Base-by-base conservation (phyloP, 2,797 vertebrate species). In the Crenuchus spilurus region DNA sequence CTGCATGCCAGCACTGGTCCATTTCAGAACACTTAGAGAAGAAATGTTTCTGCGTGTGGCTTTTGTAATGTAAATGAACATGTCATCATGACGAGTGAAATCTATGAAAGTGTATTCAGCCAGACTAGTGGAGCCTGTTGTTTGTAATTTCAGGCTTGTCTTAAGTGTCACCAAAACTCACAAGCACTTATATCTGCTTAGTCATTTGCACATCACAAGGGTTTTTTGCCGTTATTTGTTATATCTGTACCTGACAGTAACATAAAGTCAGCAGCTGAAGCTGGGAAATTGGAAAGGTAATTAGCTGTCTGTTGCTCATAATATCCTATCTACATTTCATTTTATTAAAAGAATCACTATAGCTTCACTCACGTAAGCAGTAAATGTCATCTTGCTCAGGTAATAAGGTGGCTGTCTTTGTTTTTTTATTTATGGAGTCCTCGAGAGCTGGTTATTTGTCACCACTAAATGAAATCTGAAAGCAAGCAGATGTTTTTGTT, bases 401-500 rank as follows among this genome's bases (percentile, higher is more conserved):
- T 41, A 39, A 42, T 24, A 39, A 64, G 41, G 24, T 8, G 16
- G 1, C 9, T 24, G 60, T 41, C 39, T n/a, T 41, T 42, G 13
- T 33, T 24, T 14, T 33, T 65, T 13, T 30, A 37, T 31, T 26
- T 7, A 4, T 30, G 22, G 18, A 11, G 51, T 44, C 41, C 22
- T 61, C 42, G n/a, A 28, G 18, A 72, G 30, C 28, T 46, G 31
- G 20, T 80, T 69, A 84, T 78, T 80, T 76, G 70, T 72, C 68
- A 61, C 20, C 33, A n/a, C 37, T 49, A 73, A 77, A 75, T 73
- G 48, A 66, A 70, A 20, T 68, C 64, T 78, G 67, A 65, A 71
- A 72, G 52, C 13, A 70, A 80, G 52, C 65, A 67, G 75, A 78
- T 76, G 70, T 44, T 71, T 70, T 64, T 13, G 78, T 82, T 80